These are phyloP conservation scores for Oreochromis aureus DNA, from an alignment of 2,113 vertebrate species.

Conservation along the genomic window DNA sequence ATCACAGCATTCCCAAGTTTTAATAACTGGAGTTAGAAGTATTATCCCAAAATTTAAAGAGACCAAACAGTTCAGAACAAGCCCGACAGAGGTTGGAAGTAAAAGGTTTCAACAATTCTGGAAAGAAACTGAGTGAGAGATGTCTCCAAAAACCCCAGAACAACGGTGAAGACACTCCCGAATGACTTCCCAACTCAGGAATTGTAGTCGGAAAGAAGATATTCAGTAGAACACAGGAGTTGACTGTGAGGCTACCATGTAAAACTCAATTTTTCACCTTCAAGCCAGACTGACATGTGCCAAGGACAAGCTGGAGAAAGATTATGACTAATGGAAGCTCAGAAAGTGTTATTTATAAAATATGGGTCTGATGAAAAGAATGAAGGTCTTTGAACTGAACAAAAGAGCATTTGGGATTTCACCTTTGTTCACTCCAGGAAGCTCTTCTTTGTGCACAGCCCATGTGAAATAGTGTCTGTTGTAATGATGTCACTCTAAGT, in stretches of 20 bases:
- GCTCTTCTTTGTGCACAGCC: not conserved
- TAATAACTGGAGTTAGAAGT: not conserved
- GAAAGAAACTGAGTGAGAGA: not conserved
- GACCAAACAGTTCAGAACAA: not conserved
- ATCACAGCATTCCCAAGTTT: not conserved
- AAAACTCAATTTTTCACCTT: not conserved
- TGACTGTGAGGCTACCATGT: not conserved
- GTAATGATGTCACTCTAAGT: conserved; percentile 36
- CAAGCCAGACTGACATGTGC: not conserved
- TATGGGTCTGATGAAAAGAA: not conserved
- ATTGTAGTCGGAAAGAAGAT: not conserved
- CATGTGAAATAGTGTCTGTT: not conserved
- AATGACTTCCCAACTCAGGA: not conserved
- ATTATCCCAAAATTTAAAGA: not conserved
- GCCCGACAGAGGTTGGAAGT: not conserved
- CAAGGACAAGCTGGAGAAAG: not conserved
- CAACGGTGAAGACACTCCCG: rapidly evolving
- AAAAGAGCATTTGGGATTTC: not conserved
- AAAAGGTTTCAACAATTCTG: not conserved
- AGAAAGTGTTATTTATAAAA: not conserved
- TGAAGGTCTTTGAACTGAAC: not conserved
- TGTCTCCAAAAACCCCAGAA: not conserved
- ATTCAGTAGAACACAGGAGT: not conserved
- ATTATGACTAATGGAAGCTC: not conserved
- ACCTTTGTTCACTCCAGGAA: not conserved